Percentiles rank a stretch among this genome's conserved stretches.
These are phyloP conservation scores for Furcula furcula DNA, from an alignment of 2,888 invertebrate species.

Conservation along the genomic window DNA sequence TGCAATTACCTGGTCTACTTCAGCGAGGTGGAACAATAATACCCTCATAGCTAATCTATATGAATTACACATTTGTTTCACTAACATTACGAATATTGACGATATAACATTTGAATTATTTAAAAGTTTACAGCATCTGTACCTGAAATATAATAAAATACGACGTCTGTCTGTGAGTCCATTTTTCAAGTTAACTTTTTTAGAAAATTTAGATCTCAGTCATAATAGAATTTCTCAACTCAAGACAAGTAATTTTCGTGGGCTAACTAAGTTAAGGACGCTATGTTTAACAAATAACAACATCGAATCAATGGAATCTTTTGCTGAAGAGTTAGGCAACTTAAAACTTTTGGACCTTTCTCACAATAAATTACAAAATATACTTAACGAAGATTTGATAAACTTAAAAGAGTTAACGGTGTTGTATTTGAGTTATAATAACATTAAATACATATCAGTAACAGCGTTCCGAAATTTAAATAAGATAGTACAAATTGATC, in stretches of 20 bases:
- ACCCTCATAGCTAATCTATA: conserved; percentile 63
- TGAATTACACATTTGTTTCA: conserved; percentile 68
- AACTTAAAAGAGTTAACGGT: conserved; percentile 90
- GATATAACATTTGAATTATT: conserved; percentile 89
- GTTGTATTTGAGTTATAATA: conserved; percentile 90
- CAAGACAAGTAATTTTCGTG: conserved; percentile 92
- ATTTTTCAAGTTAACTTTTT: conserved; percentile 87
- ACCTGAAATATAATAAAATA: conserved; percentile 88
- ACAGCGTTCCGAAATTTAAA: conserved; percentile 90
- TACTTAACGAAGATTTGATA: conserved; percentile 89
- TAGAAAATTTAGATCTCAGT: conserved; percentile 91
- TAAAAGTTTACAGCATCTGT: conserved; percentile 88
- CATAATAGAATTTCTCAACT: conserved; percentile 90
- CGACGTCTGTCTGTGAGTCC: conserved; percentile 91
- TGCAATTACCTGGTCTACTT: conserved; percentile 53
- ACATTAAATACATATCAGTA: conserved; percentile 89
- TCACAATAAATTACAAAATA: conserved; percentile 90
- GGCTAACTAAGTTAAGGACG: conserved; percentile 86
- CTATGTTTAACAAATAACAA: conserved; percentile 93
- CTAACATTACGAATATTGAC: conserved; percentile 75
- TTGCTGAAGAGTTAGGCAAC: conserved; percentile 88
- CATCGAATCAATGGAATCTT: conserved; percentile 90
- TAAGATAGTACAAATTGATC: conserved; percentile 88
- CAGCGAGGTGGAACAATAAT: conserved; percentile 51
- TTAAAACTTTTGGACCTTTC: conserved; percentile 91